Evolutionary conservation across 2,888 invertebrate species (phyloP), one percentile per base, ranked within the genome.

Genomic region (Drosophila niveifrons): DNA sequence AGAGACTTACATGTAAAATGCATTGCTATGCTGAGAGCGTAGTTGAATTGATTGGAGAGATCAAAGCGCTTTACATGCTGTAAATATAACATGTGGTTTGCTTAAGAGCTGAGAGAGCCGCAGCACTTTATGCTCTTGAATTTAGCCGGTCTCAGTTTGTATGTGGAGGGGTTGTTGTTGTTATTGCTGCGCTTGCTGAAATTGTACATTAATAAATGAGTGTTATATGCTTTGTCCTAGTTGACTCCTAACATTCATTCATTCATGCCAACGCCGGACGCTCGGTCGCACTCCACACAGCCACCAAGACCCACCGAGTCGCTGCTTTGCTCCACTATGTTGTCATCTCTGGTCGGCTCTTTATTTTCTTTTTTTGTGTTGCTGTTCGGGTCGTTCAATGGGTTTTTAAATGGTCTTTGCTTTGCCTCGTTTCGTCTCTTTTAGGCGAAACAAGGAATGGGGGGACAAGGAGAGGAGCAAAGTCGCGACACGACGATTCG

Each of bases 211-310:
- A 89, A 84, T 84, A 84, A 84, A 84, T 84, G 83, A 84, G 83
- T 89, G 89, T 84, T 89, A 89, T 84, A 76, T 76, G 85, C 83
- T 89, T 84, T 84, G 89, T 87, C 83, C 83, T 89, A 84, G 83
- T 84, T 84, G 83, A 89, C 83, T 84, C 87, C 83, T 89, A 89
- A 84, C 83, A 88, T 88, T 83, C 84, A 83, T 83, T 88, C 83
- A 88, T 84, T 84, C 83, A 84, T 87, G 76, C 72, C 80, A 67
- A 56, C 62, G 55, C 68, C 61, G 78, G 70, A 73, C 55, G 56
- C 58, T 48, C 63, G 61, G 13, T 36, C 23, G 10, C 8, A 15
- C 36, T 43, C 46, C 23, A 31, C 61, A 9, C 29, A 39, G 15
- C 34, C 47, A 47, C 43, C 52, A 34, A 10, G 9, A 31, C 9